Base-by-base conservation (phyloP, 2,797 vertebrate species). In the Sebastes vulpes region DNA sequence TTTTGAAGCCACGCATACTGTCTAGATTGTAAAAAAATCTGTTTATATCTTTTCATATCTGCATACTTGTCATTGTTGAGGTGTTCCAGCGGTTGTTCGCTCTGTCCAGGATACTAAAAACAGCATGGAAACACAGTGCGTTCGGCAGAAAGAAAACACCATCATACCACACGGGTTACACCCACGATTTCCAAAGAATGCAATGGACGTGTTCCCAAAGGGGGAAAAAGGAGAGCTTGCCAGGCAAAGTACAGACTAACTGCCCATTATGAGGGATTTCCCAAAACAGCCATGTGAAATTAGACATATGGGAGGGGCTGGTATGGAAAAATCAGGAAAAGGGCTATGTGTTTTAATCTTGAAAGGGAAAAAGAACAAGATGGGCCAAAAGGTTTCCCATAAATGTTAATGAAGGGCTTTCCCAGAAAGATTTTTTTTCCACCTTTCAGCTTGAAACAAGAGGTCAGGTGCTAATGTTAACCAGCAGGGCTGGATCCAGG, bases 351-450 rank as follows among this genome's bases (percentile, higher is more conserved):
- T 87, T 93, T 93, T 92, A 91, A 93, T 89, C 85, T 78, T 90
- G 65, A 88, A 83, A 86, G 75, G 73, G 35, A 64, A 84, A 78
- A 66, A 92, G 85, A 86, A 77, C 32, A 65, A 65, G 72, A 87
- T 52, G 87, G 84, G 89, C 88, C 91, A 92, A 92, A 89, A 90
- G 91, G 91, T 92, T 96, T 96, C 94, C 95, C 90, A 96, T 94
- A 95, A 95, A 93, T 81, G 88, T 91, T 95, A 94, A 96, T 94
- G 82, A 96, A 91, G 92, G 95, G 94, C 87, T 95, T 96, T 96
- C 94, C 94, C 94, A 95, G 92, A 95, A 95, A 89, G 16, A 54
- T 61, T 89, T 87, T 92, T 89, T 83, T 65, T 29, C 35, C 67
- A 76, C 32, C 77, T 75, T 88, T 78, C 79, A 81, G 83, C 79